Base-by-base conservation (phyloP, 2,888 invertebrate species). In the Steinernema scapterisci region DNA sequence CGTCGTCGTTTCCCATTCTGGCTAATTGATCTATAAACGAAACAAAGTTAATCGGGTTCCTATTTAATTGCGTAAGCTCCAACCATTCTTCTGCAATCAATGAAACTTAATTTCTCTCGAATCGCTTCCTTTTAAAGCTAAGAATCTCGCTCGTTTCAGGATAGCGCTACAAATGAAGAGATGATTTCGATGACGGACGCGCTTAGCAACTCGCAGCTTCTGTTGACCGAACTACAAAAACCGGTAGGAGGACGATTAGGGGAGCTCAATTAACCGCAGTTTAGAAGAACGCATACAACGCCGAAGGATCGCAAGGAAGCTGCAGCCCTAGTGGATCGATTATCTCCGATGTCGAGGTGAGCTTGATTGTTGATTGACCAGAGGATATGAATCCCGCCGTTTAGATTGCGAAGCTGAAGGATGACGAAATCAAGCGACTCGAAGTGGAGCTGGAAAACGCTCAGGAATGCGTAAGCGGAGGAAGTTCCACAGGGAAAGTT, bases 131-230 rank as follows among this genome's bases (percentile, higher is more conserved):
- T 38, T 9, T 38, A 38, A 38, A 6, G 38, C 38, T 38, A 38
- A 38, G 38, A 38, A 21, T 52, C 21, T 52, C 11, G 21, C 23
- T 52, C 7, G 16, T 63, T 63, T 38, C 63, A 63, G 63, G 63
- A 63, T 27, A 63, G 63, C 19, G 31, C 63, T 27, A 63, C 63
- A 16, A 63, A 63, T 63, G 63, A 54, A 54, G 54, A 63, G 63
- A 63, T 63, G 63, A 63, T 63, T 63, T 63, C 63, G 31, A 63
- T 63, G 63, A 16, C 63, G 2, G 63, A 63, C 63, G 63, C 63
- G 16, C 63, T 63, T 31, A 31, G 16, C 63, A 63, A 63, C 19
- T 63, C 63, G 63, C 63, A 63, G 19, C 63, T 63, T 25, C 31
- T 63, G 31, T 27, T 63, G 27, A 63, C 63, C 19, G 63, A 63